A percentile compares a stretch with the other conserved stretches of the same genome.
Evolutionary conservation across 2,797 vertebrate species (phyloP).

Genomic region (Anas bahamensis): DNA sequence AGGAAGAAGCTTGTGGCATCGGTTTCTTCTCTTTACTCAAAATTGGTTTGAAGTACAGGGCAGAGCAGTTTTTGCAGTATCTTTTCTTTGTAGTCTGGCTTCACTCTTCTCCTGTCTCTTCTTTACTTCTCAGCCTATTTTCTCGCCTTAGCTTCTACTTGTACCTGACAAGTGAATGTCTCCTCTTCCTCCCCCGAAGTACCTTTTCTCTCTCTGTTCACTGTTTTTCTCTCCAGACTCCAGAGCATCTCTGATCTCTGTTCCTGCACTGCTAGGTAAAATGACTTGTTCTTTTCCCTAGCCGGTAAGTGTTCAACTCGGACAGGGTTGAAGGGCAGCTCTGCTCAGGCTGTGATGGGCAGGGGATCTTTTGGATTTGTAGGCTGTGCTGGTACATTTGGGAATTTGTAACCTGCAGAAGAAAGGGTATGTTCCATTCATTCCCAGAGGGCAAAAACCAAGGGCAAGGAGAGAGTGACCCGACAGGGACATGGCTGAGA

Average conservation of each 20-base stretch:
- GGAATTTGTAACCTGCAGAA: neutral
- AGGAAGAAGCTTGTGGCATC: neutral
- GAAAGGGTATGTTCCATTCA: neutral
- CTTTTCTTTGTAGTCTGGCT: neutral
- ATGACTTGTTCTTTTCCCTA: slow-evolving; percentile 5
- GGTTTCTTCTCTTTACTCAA: neutral
- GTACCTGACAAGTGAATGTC: neutral
- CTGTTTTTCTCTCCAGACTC: neutral
- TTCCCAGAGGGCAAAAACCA: neutral
- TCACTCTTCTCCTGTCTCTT: neutral
- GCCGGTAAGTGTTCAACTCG: neutral
- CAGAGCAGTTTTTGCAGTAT: neutral
- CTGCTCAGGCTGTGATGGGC: neutral
- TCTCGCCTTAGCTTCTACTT: neutral
- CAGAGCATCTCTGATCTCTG: slow-evolving; percentile 15
- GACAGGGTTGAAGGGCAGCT: neutral
- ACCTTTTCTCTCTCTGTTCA: neutral
- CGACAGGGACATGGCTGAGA: neutral
- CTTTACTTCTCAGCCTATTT: neutral
- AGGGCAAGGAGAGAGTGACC: neutral
- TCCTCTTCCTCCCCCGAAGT: neutral
- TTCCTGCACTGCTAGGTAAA: neutral
- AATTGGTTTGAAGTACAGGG: neutral
- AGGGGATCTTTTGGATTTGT: neutral
- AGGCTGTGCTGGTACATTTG: neutral